Evolutionary conservation across 2,888 invertebrate genomes (phyloP).

Genomic region (Stratiomys singularior): DNA sequence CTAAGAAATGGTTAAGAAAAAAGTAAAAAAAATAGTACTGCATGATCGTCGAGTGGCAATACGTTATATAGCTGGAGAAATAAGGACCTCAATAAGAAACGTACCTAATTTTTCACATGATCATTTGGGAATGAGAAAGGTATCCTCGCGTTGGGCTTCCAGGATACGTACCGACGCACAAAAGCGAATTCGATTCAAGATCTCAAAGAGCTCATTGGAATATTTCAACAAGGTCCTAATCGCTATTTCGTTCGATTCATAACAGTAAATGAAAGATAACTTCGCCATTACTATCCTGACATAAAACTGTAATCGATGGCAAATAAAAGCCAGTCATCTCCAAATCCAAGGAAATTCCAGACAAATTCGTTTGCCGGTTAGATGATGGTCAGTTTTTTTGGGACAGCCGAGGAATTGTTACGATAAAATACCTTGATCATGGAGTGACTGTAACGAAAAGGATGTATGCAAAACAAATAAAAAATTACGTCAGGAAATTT

Average conservation of each 20-base stretch:
- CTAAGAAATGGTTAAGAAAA: too few species aligned
- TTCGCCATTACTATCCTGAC: not conserved
- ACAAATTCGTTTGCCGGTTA: not conserved
- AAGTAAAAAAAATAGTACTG: not conserved
- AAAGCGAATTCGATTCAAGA: not conserved
- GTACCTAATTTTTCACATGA: not conserved
- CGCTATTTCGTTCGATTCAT: not conserved
- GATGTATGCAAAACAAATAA: not conserved
- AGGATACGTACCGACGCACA: not conserved
- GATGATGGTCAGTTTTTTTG: not conserved
- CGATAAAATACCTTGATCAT: not conserved
- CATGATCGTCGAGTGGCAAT: not conserved
- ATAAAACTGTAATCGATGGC: not conserved
- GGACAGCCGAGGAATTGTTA: not conserved
- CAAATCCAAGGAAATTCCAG: not conserved
- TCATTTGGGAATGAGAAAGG: too few species aligned
- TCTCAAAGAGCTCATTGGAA: not conserved
- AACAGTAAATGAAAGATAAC: not conserved
- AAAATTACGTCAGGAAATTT: not conserved
- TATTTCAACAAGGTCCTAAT: not conserved
- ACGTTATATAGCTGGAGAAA: not conserved
- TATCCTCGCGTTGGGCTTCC: too few species aligned
- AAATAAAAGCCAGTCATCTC: not conserved
- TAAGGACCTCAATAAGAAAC: not conserved
- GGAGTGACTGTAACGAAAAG: not conserved